Evolutionary conservation across 2,888 invertebrate species (phyloP).

Genomic region (Troides aeacus): DNA sequence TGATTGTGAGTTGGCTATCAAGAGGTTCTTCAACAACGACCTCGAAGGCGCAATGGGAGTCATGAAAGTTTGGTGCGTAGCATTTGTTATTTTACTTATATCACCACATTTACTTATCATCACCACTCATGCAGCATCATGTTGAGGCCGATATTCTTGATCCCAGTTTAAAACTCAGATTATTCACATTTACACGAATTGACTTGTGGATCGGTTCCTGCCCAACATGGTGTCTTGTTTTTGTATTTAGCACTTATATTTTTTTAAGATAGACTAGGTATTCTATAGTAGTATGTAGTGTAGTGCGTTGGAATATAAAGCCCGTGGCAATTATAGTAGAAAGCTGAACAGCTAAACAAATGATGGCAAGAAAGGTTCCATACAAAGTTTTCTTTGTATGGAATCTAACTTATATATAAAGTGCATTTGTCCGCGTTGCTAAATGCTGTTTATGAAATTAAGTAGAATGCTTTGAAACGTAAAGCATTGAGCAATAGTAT

Average conservation of each 20-base stretch:
- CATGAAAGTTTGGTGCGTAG: constrained; percentile 87
- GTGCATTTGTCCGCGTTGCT: neutral
- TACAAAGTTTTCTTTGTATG: neutral
- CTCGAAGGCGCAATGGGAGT: constrained; percentile 89
- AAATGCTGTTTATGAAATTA: neutral
- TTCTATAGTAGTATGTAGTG: neutral
- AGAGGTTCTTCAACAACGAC: constrained; percentile 95
- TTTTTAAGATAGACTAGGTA: neutral
- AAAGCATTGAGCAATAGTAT: neutral
- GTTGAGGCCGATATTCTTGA: neutral
- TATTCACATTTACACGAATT: no score
- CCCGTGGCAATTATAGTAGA: neutral
- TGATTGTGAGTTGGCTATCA: constrained; percentile 89
- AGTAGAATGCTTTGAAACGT: neutral
- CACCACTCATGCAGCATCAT: neutral
- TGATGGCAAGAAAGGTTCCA: neutral
- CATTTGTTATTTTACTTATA: neutral
- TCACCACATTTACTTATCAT: neutral
- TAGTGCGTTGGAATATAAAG: neutral
- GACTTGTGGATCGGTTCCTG: no score
- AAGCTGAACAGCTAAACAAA: neutral
- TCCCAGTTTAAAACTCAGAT: neutral
- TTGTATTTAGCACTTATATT: neutral
- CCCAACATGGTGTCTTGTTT: neutral
- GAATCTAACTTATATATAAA: neutral